Conservation (phyloP, 2,888 invertebrate genomes). For the Pollenia griseotomentosa region DNA sequence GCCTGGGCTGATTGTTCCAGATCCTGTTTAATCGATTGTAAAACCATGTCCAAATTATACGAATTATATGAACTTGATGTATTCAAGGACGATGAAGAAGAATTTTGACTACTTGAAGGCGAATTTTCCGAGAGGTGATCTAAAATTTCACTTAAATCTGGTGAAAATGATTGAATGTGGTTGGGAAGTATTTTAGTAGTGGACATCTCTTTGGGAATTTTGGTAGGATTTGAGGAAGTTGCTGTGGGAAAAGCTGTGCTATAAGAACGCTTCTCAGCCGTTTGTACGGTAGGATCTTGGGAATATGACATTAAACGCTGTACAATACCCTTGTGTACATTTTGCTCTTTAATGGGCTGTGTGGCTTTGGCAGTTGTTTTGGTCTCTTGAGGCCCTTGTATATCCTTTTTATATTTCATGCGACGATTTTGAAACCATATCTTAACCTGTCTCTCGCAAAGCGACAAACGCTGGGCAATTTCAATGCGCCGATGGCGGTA, state of each 20-base stretch:
- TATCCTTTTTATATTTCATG: slow-evolving; percentile 89
- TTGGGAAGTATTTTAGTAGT: background rate
- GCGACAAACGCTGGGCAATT: slow-evolving; percentile 95
- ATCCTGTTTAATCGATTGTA: slow-evolving; percentile 65
- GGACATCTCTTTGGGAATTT: background rate
- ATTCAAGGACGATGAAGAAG: slow-evolving; percentile 31
- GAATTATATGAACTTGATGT: background rate
- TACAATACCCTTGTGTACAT: slow-evolving; percentile 78
- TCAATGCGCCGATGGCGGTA: slow-evolving; percentile 96
- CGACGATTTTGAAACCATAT: slow-evolving; percentile 94
- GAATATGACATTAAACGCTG: slow-evolving; percentile 78
- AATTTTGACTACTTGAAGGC: slow-evolving; percentile 34
- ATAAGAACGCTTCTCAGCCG: slow-evolving; percentile 31
- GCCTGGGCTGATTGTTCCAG: slow-evolving; percentile 62
- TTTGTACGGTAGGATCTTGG: slow-evolving; percentile 76
- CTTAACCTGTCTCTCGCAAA: slow-evolving; percentile 94
- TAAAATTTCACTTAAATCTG: slow-evolving; percentile 70
- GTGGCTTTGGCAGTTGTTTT: background rate
- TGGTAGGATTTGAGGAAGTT: background rate
- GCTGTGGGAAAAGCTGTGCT: slow-evolving; percentile 26
- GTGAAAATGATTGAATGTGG: slow-evolving; percentile 26
- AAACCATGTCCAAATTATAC: slow-evolving; percentile 61
- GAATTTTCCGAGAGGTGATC: slow-evolving; percentile 59
- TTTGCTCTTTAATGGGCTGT: slow-evolving; percentile 75
- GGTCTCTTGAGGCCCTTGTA: slow-evolving; percentile 16